Base-by-base conservation (phyloP, 2,888 invertebrate genomes). In the Drosophila colorata region DNA sequence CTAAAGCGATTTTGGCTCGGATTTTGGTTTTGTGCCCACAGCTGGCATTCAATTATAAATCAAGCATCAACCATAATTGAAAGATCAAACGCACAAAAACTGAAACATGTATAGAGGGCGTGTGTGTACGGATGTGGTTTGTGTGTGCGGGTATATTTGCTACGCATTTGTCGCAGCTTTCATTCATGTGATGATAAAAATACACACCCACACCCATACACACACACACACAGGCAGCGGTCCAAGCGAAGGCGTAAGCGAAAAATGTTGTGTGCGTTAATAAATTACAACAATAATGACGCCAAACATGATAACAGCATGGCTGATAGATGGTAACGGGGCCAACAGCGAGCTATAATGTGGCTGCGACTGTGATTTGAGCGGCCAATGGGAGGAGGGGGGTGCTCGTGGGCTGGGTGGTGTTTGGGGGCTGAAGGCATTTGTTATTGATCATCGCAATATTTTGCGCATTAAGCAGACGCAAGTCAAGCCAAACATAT, bases 211-310 rank as follows among this genome's bases (percentile, higher is more conserved):
- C 41, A 35, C 23, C 33, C 41, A 52, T 28, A 35, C 41, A 33
- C 16, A 44, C 47, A 13, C 37, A 46, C 20, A 9, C 9, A 9
- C 28, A 28, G 28, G 28, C 28, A 49, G 18, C 43, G 48, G n/a
- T 43, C 44, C 20, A 40, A 41, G 48, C 61, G 68, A 69, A 71
- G 73, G 80, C 86, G 86, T 79, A 79, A 76, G 86, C 82, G 80
- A 81, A 75, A 87, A 84, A 83, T 86, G 82, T 78, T 83, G 69
- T 72, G 75, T 83, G 84, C 84, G 85, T 74, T 87, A 85, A 85
- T 85, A 85, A 85, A 85, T 88, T 88, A 85, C 85, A 85, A 87
- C 85, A 85, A 85, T 85, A 85, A 85, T 85, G 85, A 85, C 88
- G 81, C 79, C 84, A 80, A 87, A 87, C 88, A 85, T 84, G 84